Evolutionary conservation across 2,888 invertebrate genomes (phyloP).

Genomic region (Sphaerolaimus hirsutus): DNA sequence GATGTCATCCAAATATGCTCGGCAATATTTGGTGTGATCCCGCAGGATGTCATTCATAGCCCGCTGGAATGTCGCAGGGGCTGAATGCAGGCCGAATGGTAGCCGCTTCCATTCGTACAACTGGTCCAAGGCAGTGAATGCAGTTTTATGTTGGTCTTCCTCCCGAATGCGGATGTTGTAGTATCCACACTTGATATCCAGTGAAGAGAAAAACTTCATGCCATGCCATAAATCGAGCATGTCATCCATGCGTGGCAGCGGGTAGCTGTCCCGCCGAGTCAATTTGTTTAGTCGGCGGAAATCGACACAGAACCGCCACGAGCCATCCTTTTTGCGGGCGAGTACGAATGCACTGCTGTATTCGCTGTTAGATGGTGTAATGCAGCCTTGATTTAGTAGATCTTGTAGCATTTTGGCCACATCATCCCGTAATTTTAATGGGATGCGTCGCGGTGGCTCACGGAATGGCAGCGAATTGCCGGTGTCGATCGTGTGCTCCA

Average conservation of each 20-base stretch:
- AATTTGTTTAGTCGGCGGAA: constrained; percentile 11
- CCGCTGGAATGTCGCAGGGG: constrained; percentile 15
- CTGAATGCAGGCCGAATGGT: constrained; percentile 14
- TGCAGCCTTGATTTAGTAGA: too few relatives aligned
- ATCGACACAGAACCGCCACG: too few relatives aligned
- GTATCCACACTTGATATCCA: constrained; percentile 12
- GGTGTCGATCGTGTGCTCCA: too few relatives aligned
- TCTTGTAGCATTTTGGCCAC: too few relatives aligned
- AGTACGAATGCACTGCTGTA: too few relatives aligned
- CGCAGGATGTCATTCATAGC: constrained; percentile 9
- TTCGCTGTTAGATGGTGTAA: too few relatives aligned
- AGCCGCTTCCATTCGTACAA: constrained; percentile 12
- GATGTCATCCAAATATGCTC: constrained; percentile 13
- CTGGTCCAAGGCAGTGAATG: constrained; percentile 10
- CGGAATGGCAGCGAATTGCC: too few relatives aligned
- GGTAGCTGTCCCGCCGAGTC: constrained; percentile 9
- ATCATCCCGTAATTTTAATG: too few relatives aligned
- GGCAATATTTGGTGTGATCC: background rate
- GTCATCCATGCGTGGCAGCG: constrained; percentile 10
- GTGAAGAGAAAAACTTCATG: constrained; percentile 7
- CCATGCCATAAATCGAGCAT: constrained; percentile 8
- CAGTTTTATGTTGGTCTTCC: constrained; percentile 10
- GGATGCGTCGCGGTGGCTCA: too few relatives aligned
- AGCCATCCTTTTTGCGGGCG: too few relatives aligned
- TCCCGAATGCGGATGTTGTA: constrained; percentile 11